Percentiles rank a stretch among this genome's conserved stretches.
Conservation (phyloP, 2,888 invertebrate genomes). For the Orchesellides sinensis region DNA sequence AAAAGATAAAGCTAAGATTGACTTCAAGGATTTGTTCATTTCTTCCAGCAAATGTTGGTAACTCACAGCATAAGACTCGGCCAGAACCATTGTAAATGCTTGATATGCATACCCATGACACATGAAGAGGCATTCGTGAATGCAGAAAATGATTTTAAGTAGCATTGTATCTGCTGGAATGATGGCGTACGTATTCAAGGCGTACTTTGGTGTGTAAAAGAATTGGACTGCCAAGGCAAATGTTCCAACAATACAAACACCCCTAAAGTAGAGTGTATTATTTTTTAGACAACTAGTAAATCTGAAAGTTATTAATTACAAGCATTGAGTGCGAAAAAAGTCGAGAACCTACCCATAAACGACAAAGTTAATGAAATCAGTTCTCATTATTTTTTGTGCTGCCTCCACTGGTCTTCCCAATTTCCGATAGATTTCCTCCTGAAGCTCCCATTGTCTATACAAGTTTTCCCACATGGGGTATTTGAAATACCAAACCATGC, state of each 20-base stretch:
- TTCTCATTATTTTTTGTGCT: conserved; percentile 28
- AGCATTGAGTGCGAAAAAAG: too few species aligned
- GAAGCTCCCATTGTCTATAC: conserved; percentile 41
- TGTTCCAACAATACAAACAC: conserved; percentile 23
- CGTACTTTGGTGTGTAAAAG: conserved; percentile 42
- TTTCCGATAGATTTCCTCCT: conserved; percentile 32
- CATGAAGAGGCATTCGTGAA: conserved; percentile 38
- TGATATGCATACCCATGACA: conserved; percentile 32
- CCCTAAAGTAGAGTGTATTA: background rate
- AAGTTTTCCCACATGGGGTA: conserved; percentile 41
- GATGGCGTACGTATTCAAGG: conserved; percentile 33
- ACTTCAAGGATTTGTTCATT: conserved; percentile 31
- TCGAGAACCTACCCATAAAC: conserved; percentile 42
- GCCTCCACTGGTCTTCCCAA: conserved; percentile 9
- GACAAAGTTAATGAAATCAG: conserved; percentile 22
- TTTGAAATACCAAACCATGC: conserved; percentile 29
- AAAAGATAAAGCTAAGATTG: too few species aligned
- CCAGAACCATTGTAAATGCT: conserved; percentile 40
- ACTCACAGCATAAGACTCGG: conserved; percentile 30
- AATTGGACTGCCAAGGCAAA: conserved; percentile 18
- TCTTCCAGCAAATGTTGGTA: conserved; percentile 43
- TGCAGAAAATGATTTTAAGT: conserved; percentile 23
- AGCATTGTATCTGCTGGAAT: conserved; percentile 10
- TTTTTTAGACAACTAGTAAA: too few species aligned
- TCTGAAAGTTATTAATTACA: too few species aligned